These are phyloP conservation scores for Leucophenga varia DNA, from an alignment of 1,140 invertebrate species.

Conservation along the genomic window DNA sequence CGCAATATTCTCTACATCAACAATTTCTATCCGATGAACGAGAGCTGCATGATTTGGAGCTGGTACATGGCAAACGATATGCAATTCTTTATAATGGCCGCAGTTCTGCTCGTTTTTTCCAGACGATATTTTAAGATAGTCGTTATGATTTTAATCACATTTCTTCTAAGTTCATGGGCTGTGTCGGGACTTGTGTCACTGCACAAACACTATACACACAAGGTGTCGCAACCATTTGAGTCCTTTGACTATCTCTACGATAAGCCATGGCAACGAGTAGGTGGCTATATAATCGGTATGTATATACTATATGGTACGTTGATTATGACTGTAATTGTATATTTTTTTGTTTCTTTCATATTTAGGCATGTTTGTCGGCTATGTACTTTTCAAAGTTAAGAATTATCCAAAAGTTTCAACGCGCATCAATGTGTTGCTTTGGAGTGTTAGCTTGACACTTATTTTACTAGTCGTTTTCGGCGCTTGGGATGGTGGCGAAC, in stretches of 20 bases:
- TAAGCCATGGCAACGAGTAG: constrained; percentile 80
- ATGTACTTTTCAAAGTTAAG: constrained; percentile 71
- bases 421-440: constrained; percentile 63
- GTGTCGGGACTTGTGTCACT: constrained; percentile 74
- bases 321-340: too few species aligned
- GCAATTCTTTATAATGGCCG: constrained; percentile 79
- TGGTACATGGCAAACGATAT: constrained; percentile 94
- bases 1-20: constrained; percentile 80
- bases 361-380: constrained; percentile 73
- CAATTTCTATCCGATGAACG: constrained; percentile 73
- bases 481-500: constrained; percentile 69
- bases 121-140: constrained; percentile 63
- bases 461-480: constrained; percentile 75
- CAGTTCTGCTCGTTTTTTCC: constrained; percentile 65
- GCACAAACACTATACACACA: constrained; percentile 72
- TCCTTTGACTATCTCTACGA: constrained; percentile 82
- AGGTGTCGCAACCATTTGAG: constrained; percentile 79
- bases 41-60: constrained; percentile 87
- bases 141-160: constrained; percentile 58
- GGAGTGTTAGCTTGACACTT: constrained; percentile 62
- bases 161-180: constrained; percentile 73
- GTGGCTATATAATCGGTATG: constrained; percentile 74
- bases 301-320: neutral
- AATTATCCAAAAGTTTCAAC: constrained; percentile 65
- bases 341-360: neutral